phyloP scores from a whole-genome alignment of 2,888 invertebrate genomes.

The Epirrhoe alternata region DNA sequence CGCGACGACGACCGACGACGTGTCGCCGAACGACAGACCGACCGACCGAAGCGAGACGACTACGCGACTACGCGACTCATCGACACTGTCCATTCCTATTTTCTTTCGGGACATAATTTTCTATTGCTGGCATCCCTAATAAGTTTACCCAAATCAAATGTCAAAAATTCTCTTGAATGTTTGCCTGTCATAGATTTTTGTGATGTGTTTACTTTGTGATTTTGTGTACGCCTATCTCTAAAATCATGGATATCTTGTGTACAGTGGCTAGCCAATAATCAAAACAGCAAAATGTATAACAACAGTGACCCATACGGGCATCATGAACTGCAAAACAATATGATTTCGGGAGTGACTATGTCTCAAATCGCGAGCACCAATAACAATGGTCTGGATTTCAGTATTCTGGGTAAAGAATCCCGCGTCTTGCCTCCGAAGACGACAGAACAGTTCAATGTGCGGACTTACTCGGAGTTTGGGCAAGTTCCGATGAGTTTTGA shows the following conservation, averaged over 20 bases:
- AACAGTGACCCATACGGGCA: constrained; percentile 72
- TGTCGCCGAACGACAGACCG: too few species aligned
- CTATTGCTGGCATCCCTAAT: background rate
- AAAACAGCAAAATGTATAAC: constrained; percentile 65
- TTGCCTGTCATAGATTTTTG: constrained; percentile 8
- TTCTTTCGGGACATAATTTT: background rate
- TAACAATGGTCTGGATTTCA: constrained; percentile 63
- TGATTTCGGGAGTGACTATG: constrained; percentile 63
- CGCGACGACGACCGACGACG: too few species aligned
- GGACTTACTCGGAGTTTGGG: constrained; percentile 60
- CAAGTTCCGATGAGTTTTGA: constrained; percentile 53
- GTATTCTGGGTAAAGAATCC: constrained; percentile 64
- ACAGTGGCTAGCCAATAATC: constrained; percentile 4
- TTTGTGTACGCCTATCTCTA: background rate
- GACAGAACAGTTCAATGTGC: constrained; percentile 58
- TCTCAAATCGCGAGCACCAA: constrained; percentile 49
- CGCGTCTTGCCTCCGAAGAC: constrained; percentile 44
- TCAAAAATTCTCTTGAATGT: constrained; percentile 1
- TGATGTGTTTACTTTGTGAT: constrained; percentile 24
- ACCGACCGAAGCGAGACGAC: too few species aligned
- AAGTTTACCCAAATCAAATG: background rate
- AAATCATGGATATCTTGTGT: constrained; percentile 4
- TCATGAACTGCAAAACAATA: constrained; percentile 66
- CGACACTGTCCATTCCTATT: too few species aligned
- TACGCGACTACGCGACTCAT: too few species aligned